phyloP scores from a whole-genome alignment of 2,113 vertebrate genomes.

The Mus pahari region DNA sequence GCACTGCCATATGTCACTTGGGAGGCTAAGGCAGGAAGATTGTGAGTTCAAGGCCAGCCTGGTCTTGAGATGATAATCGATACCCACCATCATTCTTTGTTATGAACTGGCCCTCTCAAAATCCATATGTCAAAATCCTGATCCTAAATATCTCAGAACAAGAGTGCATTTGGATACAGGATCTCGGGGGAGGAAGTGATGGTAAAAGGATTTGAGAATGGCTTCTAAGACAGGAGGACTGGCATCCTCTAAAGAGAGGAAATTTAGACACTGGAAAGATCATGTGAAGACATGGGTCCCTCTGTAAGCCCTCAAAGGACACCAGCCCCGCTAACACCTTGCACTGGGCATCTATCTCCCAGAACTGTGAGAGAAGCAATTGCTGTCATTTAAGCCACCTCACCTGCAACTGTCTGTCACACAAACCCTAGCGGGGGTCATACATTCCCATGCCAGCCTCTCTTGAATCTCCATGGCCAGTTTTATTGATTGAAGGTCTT shows the following conservation, averaged over 20 bases:
- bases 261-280: neutral
- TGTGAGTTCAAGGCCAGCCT: neutral
- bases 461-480: neutral
- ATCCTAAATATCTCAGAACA: neutral
- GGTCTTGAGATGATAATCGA: neutral
- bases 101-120: neutral
- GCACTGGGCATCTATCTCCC: neutral
- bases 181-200: neutral
- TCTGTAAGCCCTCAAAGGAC: neutral
- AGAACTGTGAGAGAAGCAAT: neutral
- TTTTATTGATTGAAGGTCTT: neutral
- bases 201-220: neutral
- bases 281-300: neutral
- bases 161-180: neutral
- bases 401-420: neutral
- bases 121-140: neutral
- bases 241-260: neutral
- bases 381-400: neutral
- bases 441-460: neutral
- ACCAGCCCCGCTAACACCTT: neutral
- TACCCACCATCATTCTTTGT: neutral
- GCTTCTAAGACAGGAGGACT: neutral
- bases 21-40: neutral
- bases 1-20: neutral
- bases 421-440: neutral